A percentile compares a stretch with the other conserved stretches of the same genome.
Conservation (phyloP, 2,888 invertebrate species). For the Tetheella fluctuosa region DNA sequence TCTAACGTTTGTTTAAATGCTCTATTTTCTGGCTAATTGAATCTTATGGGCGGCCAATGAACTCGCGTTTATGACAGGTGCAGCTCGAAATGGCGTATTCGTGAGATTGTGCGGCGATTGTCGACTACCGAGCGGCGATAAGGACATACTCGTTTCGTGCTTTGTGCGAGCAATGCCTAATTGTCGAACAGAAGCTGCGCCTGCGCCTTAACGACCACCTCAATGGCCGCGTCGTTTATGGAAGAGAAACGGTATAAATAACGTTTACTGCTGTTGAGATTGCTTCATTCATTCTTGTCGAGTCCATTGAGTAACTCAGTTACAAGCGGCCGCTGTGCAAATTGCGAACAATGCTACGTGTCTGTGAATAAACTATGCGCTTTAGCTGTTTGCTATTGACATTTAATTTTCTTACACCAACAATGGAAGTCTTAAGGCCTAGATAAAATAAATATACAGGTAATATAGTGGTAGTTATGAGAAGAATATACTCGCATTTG, state of each 20-base stretch:
- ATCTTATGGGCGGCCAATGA: slow-evolving; percentile 60
- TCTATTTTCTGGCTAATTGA: slow-evolving; percentile 73
- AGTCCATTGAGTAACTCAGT: slow-evolving; percentile 67
- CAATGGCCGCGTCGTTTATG: slow-evolving; percentile 67
- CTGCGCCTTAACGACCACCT: slow-evolving; percentile 62
- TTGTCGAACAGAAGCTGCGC: slow-evolving; percentile 77
- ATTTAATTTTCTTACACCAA: slow-evolving; percentile 57
- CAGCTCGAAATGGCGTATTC: slow-evolving; percentile 76
- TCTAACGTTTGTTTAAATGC: slow-evolving; percentile 68
- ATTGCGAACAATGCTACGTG: slow-evolving; percentile 66
- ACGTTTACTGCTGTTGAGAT: slow-evolving; percentile 69
- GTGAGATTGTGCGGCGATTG: slow-evolving; percentile 79
- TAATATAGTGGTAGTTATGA: slow-evolving; percentile 1
- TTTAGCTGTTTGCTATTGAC: slow-evolving; percentile 55
- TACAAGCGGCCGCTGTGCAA: slow-evolving; percentile 54
- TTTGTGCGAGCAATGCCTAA: slow-evolving; percentile 62
- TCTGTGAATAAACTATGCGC: slow-evolving; percentile 57
- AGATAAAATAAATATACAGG: slow-evolving; percentile 14
- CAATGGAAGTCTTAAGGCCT: slow-evolving; percentile 35
- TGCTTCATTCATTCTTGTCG: slow-evolving; percentile 78
- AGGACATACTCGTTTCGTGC: slow-evolving; percentile 55
- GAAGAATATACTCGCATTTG: slow-evolving; percentile 17
- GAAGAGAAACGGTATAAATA: slow-evolving; percentile 73
- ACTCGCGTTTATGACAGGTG: slow-evolving; percentile 78
- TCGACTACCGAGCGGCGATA: slow-evolving; percentile 70